A percentile compares a stretch with the other conserved stretches of the same genome.
Conservation (phyloP, 1,140 invertebrate species). For the Myzus persicae region DNA sequence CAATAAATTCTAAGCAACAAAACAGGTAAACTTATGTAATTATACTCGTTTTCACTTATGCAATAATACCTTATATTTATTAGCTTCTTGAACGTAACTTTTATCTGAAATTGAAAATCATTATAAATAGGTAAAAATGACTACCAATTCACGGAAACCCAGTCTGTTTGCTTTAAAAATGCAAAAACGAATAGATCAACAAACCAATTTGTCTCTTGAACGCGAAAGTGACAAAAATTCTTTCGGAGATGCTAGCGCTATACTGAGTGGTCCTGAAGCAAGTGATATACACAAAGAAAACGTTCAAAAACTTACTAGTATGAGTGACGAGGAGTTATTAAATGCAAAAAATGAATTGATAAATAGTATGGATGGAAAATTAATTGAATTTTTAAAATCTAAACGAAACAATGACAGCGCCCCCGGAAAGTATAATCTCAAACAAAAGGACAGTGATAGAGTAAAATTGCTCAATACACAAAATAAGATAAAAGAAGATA, state of each 20-base stretch:
- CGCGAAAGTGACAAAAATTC: not conserved
- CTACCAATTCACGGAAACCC: conserved; percentile 57
- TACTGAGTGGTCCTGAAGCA: conserved; percentile 68
- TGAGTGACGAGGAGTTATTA: conserved; percentile 80
- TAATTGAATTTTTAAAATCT: conserved; percentile 72
- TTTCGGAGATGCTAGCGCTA: conserved; percentile 65
- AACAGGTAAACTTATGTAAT: conserved; percentile 9
- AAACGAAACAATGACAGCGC: not conserved
- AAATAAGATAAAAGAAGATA: not conserved
- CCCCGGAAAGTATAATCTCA: not conserved
- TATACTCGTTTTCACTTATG: not conserved
- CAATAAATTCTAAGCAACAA: not conserved
- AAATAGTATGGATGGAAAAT: conserved; percentile 71
- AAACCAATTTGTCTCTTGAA: conserved; percentile 29
- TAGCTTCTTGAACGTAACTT: conserved; percentile 63
- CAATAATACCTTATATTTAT: not conserved
- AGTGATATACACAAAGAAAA: conserved; percentile 80
- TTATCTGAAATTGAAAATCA: conserved; percentile 35
- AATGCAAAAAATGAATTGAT: conserved; percentile 75
- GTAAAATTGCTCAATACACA: not conserved
- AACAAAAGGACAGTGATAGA: conserved; percentile 3
- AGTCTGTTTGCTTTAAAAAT: conserved; percentile 62
- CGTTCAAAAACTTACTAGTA: conserved; percentile 71
- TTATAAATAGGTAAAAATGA: conserved; percentile 53
- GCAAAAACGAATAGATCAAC: conserved; percentile 54